Evolutionary conservation across 2,113 vertebrate genomes (phyloP).

Genomic region (Polypterus senegalus): DNA sequence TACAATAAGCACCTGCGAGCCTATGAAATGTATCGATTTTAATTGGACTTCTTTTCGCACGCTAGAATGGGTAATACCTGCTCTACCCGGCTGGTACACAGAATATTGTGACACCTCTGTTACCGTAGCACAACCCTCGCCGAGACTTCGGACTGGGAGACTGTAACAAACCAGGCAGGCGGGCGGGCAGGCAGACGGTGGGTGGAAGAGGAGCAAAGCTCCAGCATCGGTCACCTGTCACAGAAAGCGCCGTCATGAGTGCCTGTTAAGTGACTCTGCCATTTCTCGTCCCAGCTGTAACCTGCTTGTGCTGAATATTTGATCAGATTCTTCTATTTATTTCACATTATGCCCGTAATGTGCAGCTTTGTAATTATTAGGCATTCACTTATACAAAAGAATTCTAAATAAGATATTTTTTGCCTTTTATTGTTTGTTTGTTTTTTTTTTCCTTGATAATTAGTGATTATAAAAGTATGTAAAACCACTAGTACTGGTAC

Average conservation of each 20-base stretch:
- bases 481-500: conserved; percentile 66
- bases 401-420: conserved; percentile 46
- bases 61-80: not conserved
- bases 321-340: conserved; percentile 75
- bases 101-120: conserved; percentile 28
- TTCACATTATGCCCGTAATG: conserved; percentile 65
- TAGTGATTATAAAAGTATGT: conserved; percentile 47
- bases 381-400: conserved; percentile 68
- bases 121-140: conserved; percentile 43
- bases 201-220: no score
- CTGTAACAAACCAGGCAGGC: no score
- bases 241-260: conserved; percentile 26
- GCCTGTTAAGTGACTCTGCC: conserved; percentile 47
- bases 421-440: conserved; percentile 43
- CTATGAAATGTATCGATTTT: no score
- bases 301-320: conserved; percentile 58
- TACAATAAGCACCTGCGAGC: no score
- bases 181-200: no score
- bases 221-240: conserved; percentile 34
- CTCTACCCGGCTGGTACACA: conserved; percentile 10
- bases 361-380: conserved; percentile 78
- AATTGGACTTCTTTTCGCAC: no score
- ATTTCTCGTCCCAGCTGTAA: conserved; percentile 40
- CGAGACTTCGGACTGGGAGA: conserved; percentile 19
- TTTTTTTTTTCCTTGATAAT: conserved; percentile 46